Evolutionary conservation across 2,113 vertebrate species (phyloP).

Genomic region (Paraplagusia blochii): DNA sequence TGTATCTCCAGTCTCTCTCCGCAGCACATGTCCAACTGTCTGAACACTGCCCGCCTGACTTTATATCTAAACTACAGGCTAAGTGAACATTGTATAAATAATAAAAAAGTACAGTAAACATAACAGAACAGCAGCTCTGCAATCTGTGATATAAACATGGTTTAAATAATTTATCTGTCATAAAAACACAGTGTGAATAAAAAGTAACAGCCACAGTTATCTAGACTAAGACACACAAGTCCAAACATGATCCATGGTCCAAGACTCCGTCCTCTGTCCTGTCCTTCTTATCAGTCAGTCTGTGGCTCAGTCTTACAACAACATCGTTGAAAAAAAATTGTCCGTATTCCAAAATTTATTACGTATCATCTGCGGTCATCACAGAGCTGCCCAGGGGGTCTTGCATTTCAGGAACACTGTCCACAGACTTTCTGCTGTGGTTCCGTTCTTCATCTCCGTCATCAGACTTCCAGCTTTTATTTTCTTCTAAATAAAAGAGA

Average conservation of each 20-base stretch:
- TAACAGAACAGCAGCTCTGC: conserved; percentile 1
- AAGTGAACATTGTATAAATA: no score
- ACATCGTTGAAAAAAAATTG: neutral
- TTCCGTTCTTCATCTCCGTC: conserved; percentile 21
- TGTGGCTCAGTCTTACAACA: conserved; percentile 12
- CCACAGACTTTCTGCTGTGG: conserved; percentile 24
- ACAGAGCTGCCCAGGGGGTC: conserved; percentile 69
- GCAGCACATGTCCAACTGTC: no score
- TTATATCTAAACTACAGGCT: no score
- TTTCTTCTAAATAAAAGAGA: conserved; percentile 31
- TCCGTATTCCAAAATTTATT: conserved; percentile 8
- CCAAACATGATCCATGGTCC: no score
- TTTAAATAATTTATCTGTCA: conserved; percentile 28
- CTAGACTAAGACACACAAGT: neutral
- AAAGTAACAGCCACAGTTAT: conserved; percentile 23
- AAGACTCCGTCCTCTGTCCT: no score
- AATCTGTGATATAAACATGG: conserved; percentile 18
- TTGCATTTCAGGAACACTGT: conserved; percentile 52
- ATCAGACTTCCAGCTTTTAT: conserved; percentile 21
- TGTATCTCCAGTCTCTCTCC: no score
- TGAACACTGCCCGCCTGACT: no score
- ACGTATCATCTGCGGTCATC: conserved; percentile 38
- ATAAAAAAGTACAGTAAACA: neutral
- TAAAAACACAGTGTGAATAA: conserved; percentile 19
- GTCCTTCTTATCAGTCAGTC: conserved; percentile 6